Conservation (phyloP, 1,140 invertebrate genomes). For the Pissodes strobi region DNA sequence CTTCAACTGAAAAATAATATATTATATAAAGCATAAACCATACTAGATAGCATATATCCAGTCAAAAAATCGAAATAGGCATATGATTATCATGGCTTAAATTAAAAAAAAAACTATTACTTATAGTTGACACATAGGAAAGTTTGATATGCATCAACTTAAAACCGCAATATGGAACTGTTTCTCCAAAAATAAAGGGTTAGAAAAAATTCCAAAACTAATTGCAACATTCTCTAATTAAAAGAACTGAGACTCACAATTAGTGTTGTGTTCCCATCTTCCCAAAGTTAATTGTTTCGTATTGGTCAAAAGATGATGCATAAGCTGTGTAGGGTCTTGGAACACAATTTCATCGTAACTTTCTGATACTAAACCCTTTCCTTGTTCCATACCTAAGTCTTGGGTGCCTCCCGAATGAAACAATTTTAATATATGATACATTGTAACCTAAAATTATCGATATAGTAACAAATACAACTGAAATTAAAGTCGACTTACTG, state of each 20-base stretch:
- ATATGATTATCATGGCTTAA: too few relatives aligned
- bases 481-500: constrained; percentile 66
- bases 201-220: too few relatives aligned
- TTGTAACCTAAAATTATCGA: constrained; percentile 74
- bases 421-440: constrained; percentile 94
- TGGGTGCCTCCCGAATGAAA: constrained; percentile 77
- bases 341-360: constrained; percentile 98
- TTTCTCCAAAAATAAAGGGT: too few relatives aligned
- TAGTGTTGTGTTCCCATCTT: constrained; percentile 83
- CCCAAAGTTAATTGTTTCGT: constrained; percentile 75
- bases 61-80: too few relatives aligned
- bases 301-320: constrained; percentile 85
- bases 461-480: too few relatives aligned
- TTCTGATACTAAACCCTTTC: constrained; percentile 87
- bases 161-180: too few relatives aligned
- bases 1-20: constrained; percentile 89
- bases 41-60: too few relatives aligned
- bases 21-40: too few relatives aligned
- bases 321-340: constrained; percentile 91
- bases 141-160: too few relatives aligned
- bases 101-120: too few relatives aligned
- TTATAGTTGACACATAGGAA: too few relatives aligned
- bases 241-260: constrained; percentile 72
- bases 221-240: not conserved
- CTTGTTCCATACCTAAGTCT: constrained; percentile 66